These are phyloP conservation scores for Hyla sarda DNA, from an alignment of 2,113 vertebrate genomes.

Conservation along the genomic window DNA sequence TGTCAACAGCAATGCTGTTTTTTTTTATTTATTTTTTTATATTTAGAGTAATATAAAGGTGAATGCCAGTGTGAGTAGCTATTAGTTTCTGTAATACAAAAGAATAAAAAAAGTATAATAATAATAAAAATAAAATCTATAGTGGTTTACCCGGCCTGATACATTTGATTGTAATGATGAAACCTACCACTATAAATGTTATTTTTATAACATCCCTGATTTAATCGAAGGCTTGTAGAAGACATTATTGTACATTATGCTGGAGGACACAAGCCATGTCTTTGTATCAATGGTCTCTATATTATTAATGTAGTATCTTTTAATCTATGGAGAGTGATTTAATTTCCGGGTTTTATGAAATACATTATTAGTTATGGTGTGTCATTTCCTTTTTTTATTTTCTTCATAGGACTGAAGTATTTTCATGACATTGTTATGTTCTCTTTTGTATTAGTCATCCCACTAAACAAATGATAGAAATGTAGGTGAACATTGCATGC, in stretches of 20 bases:
- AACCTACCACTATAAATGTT: background rate
- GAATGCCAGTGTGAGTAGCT: too few relatives aligned
- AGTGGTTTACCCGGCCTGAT: background rate
- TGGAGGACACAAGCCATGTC: background rate
- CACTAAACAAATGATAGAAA: conserved; percentile 2
- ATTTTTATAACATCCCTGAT: background rate
- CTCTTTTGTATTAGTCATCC: conserved; percentile 1
- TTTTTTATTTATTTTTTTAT: too few relatives aligned
- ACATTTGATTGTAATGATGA: background rate
- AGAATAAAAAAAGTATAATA: too few relatives aligned
- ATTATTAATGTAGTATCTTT: conserved; percentile 20
- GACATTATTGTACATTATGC: background rate
- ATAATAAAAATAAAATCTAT: too few relatives aligned
- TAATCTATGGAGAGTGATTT: conserved; percentile 7
- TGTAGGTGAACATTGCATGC: background rate
- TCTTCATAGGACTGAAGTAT: background rate
- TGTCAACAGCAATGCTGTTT: too few relatives aligned
- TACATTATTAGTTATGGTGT: conserved; percentile 22
- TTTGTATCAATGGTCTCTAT: conserved; percentile 23
- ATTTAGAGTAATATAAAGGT: too few relatives aligned
- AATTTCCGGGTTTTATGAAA: conserved; percentile 36
- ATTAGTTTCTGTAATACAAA: too few relatives aligned
- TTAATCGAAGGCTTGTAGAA: background rate
- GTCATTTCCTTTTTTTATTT: conserved; percentile 16
- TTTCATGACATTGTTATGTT: conserved; percentile 18